Evolutionary conservation across 2,797 vertebrate species (phyloP).

Genomic region (Tokudaia tokunoshimensis): DNA sequence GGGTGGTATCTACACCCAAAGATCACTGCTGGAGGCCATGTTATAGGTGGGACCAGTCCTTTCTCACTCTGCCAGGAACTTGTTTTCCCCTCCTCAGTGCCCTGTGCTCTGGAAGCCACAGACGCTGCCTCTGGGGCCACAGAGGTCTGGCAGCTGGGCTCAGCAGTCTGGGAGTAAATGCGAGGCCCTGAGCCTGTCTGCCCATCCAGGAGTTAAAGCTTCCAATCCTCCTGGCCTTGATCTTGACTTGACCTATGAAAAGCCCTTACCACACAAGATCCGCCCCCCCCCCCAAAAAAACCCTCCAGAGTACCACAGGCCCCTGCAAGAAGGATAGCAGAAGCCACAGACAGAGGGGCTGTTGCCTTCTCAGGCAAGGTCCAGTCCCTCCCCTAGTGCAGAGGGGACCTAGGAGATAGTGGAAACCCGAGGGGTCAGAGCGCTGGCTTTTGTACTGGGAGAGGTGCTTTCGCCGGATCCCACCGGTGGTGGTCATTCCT

Average conservation of each 20-base stretch:
- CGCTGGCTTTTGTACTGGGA: not conserved
- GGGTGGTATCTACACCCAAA: not conserved
- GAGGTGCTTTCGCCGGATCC: not conserved
- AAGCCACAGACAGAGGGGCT: not conserved
- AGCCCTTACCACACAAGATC: no score
- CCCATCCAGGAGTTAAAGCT: not conserved
- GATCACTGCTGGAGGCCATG: not conserved
- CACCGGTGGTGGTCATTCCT: not conserved
- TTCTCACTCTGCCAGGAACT: not conserved
- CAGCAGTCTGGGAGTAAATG: not conserved
- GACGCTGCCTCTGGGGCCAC: not conserved
- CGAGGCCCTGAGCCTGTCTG: not conserved
- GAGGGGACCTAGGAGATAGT: not conserved
- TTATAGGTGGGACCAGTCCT: not conserved
- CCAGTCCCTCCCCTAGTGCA: not conserved
- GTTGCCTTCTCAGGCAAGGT: not conserved
- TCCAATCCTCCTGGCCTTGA: not conserved
- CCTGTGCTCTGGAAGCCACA: not conserved
- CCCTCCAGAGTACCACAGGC: not conserved
- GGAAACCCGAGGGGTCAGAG: not conserved
- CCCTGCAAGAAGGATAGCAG: not conserved
- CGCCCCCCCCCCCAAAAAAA: not conserved
- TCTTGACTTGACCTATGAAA: conserved; percentile 5
- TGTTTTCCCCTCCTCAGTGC: not conserved
- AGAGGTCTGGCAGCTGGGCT: not conserved